phyloP scores from a whole-genome alignment of 2,888 invertebrate genomes.

The Cotesia congregata region DNA sequence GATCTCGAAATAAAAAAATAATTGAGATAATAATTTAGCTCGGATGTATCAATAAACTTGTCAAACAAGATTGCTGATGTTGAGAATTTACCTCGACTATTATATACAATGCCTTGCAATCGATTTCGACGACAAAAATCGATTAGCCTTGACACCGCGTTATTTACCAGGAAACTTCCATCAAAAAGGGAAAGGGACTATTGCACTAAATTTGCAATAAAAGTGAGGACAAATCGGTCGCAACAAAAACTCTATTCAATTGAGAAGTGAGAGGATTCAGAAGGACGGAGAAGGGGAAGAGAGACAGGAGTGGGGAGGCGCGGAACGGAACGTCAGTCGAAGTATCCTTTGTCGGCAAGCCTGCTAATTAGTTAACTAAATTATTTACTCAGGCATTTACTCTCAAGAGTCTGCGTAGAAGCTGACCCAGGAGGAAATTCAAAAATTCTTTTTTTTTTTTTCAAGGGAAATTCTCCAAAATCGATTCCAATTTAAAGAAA shows the following conservation, averaged over 20 bases:
- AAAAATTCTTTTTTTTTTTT: no score
- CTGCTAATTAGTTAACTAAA: slow-evolving; percentile 70
- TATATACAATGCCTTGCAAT: not conserved
- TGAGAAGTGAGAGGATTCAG: not conserved
- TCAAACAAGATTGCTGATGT: slow-evolving; percentile 16
- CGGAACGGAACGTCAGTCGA: not conserved
- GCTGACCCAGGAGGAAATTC: no score
- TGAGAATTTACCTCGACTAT: not conserved
- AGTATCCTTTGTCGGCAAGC: slow-evolving; percentile 66
- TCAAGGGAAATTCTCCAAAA: no score
- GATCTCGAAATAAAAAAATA: not conserved
- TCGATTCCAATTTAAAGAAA: no score
- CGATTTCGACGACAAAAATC: not conserved
- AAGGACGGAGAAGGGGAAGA: not conserved
- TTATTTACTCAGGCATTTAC: slow-evolving; percentile 66
- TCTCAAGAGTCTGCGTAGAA: slow-evolving; percentile 31
- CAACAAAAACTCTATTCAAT: not conserved
- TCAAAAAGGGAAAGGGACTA: not conserved
- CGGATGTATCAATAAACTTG: slow-evolving; percentile 20
- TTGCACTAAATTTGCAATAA: not conserved
- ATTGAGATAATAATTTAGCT: not conserved
- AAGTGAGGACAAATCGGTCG: not conserved
- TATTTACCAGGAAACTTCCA: not conserved
- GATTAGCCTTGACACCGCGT: not conserved
- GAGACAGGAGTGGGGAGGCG: not conserved